Evolutionary conservation across 2,113 vertebrate genomes (phyloP), one percentile per base, ranked within the genome.

Genomic region (Phodopus roborovskii): DNA sequence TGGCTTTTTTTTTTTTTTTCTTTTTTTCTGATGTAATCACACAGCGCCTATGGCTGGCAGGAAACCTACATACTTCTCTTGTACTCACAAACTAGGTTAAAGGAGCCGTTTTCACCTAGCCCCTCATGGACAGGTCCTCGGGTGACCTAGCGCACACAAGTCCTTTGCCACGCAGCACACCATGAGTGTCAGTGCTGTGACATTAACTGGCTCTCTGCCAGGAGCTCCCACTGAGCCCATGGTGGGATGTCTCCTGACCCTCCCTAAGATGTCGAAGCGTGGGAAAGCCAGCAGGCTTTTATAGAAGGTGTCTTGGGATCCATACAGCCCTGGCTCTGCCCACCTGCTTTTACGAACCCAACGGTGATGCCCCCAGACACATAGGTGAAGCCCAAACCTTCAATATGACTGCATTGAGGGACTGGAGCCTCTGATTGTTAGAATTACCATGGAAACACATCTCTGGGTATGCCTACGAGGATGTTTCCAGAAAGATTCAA

Each of bases 361-460:
- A 22, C 0, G 1, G 4, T 36, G 11, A 50, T 5, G 0, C 15
- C 2, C 28, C 53, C 4, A 26, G n/a, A 62, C 42, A 78, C 7
- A 17, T 1, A 12, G 22, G 26, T 39, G 73, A 53, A 53, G 58
- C 33, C 60, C 7, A 22, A n/a, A 3, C 22, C 45, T 48, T 45
- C 30, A 36, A 0, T 9, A 22, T 33, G 53, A 78, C 39, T 71
- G 0, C 58, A 4, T 85, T n/a, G 62, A 75, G 64, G 77, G 81
- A 70, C 1, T 53, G 8, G 42, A 1, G 9, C 17, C 4, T 50
- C 24, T 66, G 30, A 45, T 50, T 48, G 28, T 68, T 36, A 56
- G 53, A 64, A 68, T 36, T n/a, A 68, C 45, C 45, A n/a, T 50
- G 64, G 11, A 68, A 50, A 50, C 11, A 1, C 10, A 50, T n/a